A percentile compares a stretch with the other conserved stretches of the same genome.
These are phyloP conservation scores for Cichladusa arquata DNA, from an alignment of 2,113 vertebrate genomes.

Conservation along the genomic window DNA sequence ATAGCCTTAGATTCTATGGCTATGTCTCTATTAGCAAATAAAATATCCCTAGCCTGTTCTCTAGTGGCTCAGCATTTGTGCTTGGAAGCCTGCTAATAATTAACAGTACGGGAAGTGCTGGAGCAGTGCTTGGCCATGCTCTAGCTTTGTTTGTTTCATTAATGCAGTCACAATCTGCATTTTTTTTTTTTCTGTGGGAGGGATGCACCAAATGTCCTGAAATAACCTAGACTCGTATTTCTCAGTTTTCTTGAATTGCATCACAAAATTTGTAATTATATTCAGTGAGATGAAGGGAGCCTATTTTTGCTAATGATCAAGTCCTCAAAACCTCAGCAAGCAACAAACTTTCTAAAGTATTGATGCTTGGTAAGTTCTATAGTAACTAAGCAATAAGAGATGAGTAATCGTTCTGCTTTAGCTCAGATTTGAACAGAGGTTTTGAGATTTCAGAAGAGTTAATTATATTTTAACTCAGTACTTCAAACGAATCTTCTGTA, in stretches of 20 bases:
- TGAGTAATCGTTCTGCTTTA: not conserved
- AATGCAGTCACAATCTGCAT: not conserved
- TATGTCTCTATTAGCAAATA: not conserved
- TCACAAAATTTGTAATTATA: not conserved
- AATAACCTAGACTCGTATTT: not conserved
- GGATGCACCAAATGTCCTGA: not conserved
- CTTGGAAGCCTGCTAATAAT: not conserved
- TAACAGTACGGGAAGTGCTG: not conserved
- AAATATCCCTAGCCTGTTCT: not conserved
- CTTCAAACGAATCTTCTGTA: not conserved
- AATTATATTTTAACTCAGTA: not conserved
- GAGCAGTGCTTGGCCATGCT: not conserved
- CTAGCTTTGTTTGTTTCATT: not conserved
- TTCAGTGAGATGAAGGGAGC: not conserved
- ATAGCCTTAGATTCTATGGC: not conserved
- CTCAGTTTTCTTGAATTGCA: not conserved
- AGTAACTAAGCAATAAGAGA: not conserved
- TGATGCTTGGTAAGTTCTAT: not conserved
- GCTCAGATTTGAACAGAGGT: rapidly evolving
- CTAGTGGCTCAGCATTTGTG: not conserved
- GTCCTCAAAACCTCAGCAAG: not conserved
- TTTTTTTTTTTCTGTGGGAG: not conserved
- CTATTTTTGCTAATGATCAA: not conserved
- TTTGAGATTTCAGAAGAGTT: not conserved
- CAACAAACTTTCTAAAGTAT: not conserved